Evolutionary conservation across 2,888 invertebrate genomes (phyloP), one percentile per base, ranked within the genome.

Genomic region (Acronicta aceris): DNA sequence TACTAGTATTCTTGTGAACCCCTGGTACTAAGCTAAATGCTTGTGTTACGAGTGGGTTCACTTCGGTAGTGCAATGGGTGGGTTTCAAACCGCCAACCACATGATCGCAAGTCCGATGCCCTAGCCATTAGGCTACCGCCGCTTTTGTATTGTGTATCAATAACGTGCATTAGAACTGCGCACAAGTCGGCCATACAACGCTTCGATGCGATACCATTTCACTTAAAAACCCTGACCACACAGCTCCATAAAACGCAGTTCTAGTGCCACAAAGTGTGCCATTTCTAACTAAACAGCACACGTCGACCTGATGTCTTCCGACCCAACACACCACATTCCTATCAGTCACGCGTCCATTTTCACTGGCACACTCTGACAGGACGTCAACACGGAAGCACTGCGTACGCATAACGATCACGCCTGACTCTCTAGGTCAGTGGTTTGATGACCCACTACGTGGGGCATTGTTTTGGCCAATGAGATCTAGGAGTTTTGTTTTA

Each of bases 321-420:
- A 16, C 15, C 27, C 42, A 42, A 27, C 33, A 38, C 52, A 40
- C 48, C 0, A 38, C 68, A 69, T 69, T 55, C 54, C 54, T 30
- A 50, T 25, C 10, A 52, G 27, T 43, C 54, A 48, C 41, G 40
- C 25, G 33, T 49, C 40, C 45, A 53, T 70, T 74, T 75, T 77
- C 75, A 53, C 78, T 71, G 71, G 46, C 75, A 70, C 51, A 65
- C 68, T 66, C 54, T n/a, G 15, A 71, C 49, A 65, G 67, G 67
- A 67, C 49, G 50, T 62, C 53, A 48, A 55, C 36, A 52, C 63
- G 67, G 78, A 61, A 74, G 57, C 71, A 63, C 65, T 54, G 15
- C 33, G 47, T 46, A 30, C 46, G 71, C 59, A 77, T 74, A 65
- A 45, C 45, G 61, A 74, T 59, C 25, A 46, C 17, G 33, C 25